Conservation (phyloP, 2,113 vertebrate genomes). For the Anser brachyrhynchus region DNA sequence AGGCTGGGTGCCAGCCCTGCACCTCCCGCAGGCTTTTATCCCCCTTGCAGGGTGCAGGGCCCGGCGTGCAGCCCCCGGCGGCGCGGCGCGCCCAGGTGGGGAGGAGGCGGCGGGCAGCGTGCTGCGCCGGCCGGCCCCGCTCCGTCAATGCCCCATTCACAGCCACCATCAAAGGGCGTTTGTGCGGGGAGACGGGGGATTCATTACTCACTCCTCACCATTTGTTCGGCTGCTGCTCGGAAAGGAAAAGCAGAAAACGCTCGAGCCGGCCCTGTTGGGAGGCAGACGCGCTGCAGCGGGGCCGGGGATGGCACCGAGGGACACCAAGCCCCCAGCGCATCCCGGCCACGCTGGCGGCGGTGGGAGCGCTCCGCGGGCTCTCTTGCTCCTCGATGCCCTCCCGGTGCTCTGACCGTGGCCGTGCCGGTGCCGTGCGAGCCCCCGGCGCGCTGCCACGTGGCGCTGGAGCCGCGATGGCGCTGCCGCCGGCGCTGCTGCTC, state of each 20-base stretch:
- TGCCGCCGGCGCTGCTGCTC: background rate
- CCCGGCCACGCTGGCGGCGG: fast-evolving
- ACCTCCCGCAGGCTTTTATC: too few species aligned
- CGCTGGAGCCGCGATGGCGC: background rate
- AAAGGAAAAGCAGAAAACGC: background rate
- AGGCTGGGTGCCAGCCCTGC: too few species aligned
- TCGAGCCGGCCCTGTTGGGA: background rate
- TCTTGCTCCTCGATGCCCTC: fast-evolving
- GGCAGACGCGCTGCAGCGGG: fast-evolving
- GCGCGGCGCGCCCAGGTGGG: too few species aligned
- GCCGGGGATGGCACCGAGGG: fast-evolving
- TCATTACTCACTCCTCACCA: background rate
- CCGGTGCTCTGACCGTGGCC: fast-evolving
- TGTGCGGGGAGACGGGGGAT: background rate
- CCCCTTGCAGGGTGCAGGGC: too few species aligned
- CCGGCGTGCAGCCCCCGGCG: too few species aligned
- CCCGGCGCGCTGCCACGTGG: constrained; percentile 2
- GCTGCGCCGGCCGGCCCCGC: background rate
- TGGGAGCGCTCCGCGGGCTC: background rate
- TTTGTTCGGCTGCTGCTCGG: background rate
- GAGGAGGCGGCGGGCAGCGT: too few species aligned
- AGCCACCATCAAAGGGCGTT: background rate
- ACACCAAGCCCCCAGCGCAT: background rate
- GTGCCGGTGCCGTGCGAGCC: background rate
- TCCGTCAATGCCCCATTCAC: background rate